phyloP scores from a whole-genome alignment of 2,888 invertebrate genomes.

The Fragum fragum region DNA sequence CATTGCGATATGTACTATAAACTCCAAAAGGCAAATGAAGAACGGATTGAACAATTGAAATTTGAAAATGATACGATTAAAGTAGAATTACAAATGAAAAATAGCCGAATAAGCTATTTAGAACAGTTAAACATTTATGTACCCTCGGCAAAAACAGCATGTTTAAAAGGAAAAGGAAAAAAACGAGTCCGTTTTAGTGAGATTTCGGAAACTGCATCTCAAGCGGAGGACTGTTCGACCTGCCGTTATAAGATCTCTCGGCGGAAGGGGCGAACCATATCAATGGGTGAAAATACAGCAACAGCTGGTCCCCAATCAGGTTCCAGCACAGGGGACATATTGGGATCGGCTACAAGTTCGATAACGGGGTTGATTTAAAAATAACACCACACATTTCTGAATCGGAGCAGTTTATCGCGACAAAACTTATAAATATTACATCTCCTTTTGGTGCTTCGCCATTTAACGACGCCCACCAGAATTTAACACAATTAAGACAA shows the following conservation, averaged over 20 bases:
- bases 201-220: no score
- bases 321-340: background rate
- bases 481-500: background rate
- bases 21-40: background rate
- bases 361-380: background rate
- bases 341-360: background rate
- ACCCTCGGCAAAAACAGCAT: background rate
- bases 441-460: background rate
- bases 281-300: background rate
- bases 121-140: background rate
- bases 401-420: background rate
- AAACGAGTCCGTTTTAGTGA: background rate
- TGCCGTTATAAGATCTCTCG: no score
- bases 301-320: background rate
- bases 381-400: no score
- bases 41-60: background rate
- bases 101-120: background rate
- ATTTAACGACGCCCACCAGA: background rate
- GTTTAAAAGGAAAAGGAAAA: background rate
- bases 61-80: background rate
- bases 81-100: background rate
- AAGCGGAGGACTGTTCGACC: no score
- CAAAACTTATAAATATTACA: background rate
- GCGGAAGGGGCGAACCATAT: background rate
- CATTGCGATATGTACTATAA: background rate